phyloP scores from a whole-genome alignment of 2,113 vertebrate species.

The Acanthochromis polyacanthus region DNA sequence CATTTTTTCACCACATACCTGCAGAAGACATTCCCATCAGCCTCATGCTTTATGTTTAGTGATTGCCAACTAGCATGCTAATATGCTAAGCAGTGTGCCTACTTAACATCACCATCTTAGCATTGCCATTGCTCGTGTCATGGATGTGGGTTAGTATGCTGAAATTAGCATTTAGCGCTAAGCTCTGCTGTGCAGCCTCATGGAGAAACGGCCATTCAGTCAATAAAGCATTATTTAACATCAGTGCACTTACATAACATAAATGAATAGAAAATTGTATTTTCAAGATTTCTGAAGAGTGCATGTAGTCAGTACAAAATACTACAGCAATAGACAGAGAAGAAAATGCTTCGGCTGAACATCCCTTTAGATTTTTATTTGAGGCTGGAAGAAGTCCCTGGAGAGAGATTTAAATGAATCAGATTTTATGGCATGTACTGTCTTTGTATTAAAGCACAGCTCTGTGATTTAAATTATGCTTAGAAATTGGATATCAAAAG shows the following conservation, averaged over 20 bases:
- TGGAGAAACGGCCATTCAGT: neutral
- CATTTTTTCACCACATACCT: too few relatives aligned
- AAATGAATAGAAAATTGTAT: neutral
- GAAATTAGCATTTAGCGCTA: slow-evolving; percentile 3
- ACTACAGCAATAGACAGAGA: slow-evolving; percentile 10
- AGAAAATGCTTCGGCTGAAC: slow-evolving; percentile 32
- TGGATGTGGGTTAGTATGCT: neutral
- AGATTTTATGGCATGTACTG: slow-evolving; percentile 61
- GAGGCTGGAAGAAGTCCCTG: slow-evolving; percentile 37
- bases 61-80: too few relatives aligned
- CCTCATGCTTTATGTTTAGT: too few relatives aligned
- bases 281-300: neutral
- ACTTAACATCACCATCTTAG: too few relatives aligned
- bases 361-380: slow-evolving; percentile 42
- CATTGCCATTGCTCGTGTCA: too few relatives aligned
- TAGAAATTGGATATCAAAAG: slow-evolving; percentile 70
- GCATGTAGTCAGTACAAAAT: slow-evolving; percentile 15
- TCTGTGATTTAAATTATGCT: slow-evolving; percentile 63
- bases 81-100: too few relatives aligned
- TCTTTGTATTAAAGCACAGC: slow-evolving; percentile 52
- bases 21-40: too few relatives aligned
- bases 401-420: slow-evolving; percentile 71
- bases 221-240: slow-evolving; percentile 3
- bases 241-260: neutral
- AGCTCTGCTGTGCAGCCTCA: neutral